These are phyloP conservation scores for Leucoraja erinaceus DNA, from an alignment of 2,113 vertebrate genomes.

Conservation along the genomic window DNA sequence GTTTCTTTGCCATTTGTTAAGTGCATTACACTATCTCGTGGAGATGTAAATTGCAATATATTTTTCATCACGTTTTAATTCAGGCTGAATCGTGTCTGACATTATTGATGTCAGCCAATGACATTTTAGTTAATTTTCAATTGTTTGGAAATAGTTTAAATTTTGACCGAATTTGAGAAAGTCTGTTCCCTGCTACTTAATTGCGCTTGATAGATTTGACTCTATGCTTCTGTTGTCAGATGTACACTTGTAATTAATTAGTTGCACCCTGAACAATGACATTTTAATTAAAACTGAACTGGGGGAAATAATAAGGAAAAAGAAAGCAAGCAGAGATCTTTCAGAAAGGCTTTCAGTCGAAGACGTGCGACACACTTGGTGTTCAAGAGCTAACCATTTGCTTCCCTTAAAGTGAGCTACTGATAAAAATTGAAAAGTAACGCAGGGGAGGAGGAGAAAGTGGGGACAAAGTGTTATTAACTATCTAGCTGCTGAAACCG, in stretches of 20 bases:
- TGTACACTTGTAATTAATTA: conserved; percentile 37
- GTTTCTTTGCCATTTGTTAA: background rate
- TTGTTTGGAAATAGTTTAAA: conserved; percentile 19
- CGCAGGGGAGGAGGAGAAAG: background rate
- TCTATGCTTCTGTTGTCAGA: conserved; percentile 20
- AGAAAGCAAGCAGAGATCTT: conserved; percentile 27
- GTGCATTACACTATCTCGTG: background rate
- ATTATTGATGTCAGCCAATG: conserved; percentile 18
- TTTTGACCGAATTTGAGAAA: conserved; percentile 28
- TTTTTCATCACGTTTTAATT: conserved; percentile 27
- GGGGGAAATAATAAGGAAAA: background rate
- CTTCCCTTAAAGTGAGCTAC: background rate
- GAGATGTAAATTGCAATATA: conserved; percentile 17
- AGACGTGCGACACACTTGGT: conserved; percentile 15
- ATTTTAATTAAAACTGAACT: conserved; percentile 38
- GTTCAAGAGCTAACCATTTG: background rate
- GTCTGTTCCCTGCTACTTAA: conserved; percentile 21
- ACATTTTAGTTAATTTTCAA: conserved; percentile 36
- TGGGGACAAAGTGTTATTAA: background rate
- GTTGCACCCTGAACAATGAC: conserved; percentile 32
- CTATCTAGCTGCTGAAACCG: background rate
- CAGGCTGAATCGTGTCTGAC: background rate
- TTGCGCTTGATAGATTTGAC: conserved; percentile 35
- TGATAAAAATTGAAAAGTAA: background rate
- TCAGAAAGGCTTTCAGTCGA: conserved; percentile 30